Evolutionary conservation across 2,797 vertebrate genomes (phyloP).

Genomic region (Lutra lutra): DNA sequence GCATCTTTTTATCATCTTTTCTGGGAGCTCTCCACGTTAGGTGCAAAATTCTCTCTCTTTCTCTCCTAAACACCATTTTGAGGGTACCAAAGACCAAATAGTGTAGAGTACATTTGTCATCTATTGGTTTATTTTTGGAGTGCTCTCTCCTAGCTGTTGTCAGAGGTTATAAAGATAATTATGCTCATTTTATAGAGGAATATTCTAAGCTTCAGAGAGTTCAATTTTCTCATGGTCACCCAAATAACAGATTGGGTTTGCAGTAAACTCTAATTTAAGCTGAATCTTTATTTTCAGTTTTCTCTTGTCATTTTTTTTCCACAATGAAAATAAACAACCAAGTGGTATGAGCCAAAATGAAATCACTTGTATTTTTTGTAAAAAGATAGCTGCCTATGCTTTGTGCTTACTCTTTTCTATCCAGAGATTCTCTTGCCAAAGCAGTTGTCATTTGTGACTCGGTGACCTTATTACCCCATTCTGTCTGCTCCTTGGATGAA

Average conservation of each 20-base stretch:
- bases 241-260: background rate
- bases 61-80: background rate
- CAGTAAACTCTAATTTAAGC: constrained; percentile 23
- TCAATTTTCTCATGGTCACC: background rate
- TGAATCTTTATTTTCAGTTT: background rate
- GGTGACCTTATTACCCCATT: background rate
- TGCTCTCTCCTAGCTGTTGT: background rate
- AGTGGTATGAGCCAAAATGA: background rate
- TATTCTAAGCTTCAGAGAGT: constrained; percentile 16
- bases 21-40: background rate
- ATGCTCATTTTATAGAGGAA: background rate
- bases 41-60: background rate
- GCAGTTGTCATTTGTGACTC: background rate
- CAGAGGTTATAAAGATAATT: background rate
- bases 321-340: constrained; percentile 27
- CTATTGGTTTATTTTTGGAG: constrained; percentile 5
- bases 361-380: constrained; percentile 29
- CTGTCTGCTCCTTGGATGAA: background rate
- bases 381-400: background rate
- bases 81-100: background rate
- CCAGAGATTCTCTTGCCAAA: background rate
- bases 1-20: background rate
- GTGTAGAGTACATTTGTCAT: background rate
- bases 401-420: background rate
- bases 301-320: constrained; percentile 14